Conservation (phyloP, 2,888 invertebrate genomes). For the Leucophenga maculata region DNA sequence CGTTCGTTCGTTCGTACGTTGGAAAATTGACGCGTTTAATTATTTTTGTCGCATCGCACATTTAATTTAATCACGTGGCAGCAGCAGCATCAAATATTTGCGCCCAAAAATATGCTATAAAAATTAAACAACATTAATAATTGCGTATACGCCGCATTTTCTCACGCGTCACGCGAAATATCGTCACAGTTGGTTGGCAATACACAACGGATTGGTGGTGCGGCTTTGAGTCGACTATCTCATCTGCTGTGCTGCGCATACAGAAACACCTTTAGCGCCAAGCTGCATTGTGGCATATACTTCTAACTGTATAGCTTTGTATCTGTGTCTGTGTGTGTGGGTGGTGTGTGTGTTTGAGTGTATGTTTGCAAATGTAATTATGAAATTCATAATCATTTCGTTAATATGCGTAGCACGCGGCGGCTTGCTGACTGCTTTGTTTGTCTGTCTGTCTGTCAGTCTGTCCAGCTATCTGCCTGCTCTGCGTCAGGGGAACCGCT, state of each 20-base stretch:
- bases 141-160: conserved; percentile 55
- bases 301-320: background rate
- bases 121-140: conserved; percentile 46
- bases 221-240: background rate
- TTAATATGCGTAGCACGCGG: conserved; percentile 64
- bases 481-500: background rate
- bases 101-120: conserved; percentile 32
- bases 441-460: background rate
- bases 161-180: conserved; percentile 17
- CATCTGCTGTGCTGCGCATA: background rate
- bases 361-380: conserved; percentile 49
- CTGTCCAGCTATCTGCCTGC: background rate
- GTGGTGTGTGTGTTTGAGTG: background rate
- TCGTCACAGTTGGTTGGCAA: too few species aligned
- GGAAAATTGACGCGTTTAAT: conserved; percentile 16
- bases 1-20: too few species aligned
- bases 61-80: conserved; percentile 61
- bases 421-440: conserved; percentile 32
- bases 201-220: background rate
- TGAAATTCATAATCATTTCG: conserved; percentile 65
- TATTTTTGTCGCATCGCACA: conserved; percentile 39
- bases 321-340: conserved; percentile 29
- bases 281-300: background rate
- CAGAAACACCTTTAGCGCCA: conserved; percentile 6
- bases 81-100: conserved; percentile 59